A percentile compares a stretch with the other conserved stretches of the same genome.
phyloP scores from a whole-genome alignment of 2,113 vertebrate genomes.

The Nibea albiflora region DNA sequence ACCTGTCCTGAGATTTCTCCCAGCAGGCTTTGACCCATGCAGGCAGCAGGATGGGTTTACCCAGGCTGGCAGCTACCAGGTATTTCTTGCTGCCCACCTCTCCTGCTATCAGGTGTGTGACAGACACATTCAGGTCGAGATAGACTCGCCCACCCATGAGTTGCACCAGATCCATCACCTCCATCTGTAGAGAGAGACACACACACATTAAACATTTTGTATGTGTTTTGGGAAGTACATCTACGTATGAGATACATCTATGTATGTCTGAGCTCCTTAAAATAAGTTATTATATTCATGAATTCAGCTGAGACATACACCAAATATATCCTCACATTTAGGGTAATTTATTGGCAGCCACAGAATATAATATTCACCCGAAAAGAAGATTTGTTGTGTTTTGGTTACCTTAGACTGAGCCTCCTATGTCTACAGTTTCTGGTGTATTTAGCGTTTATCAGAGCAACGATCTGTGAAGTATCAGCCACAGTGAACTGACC shows the following conservation, averaged over 20 bases:
- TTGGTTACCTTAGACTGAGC: too few species aligned
- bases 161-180: conserved; percentile 92
- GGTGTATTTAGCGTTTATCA: not conserved
- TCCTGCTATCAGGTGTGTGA: conserved; percentile 96
- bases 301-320: not conserved
- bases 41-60: conserved; percentile 93
- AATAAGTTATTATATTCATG: not conserved
- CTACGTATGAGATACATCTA: too few species aligned
- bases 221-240: not conserved
- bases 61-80: conserved; percentile 93
- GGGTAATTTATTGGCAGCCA: too few species aligned
- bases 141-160: conserved; percentile 95
- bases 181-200: conserved; percentile 82
- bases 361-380: too few species aligned
- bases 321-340: not conserved
- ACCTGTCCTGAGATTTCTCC: conserved; percentile 94
- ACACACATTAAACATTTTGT: too few species aligned
- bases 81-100: conserved; percentile 99
- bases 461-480: not conserved
- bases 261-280: not conserved
- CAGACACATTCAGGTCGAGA: conserved; percentile 91
- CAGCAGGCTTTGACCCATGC: conserved; percentile 93
- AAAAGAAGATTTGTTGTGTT: too few species aligned
- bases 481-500: conserved; percentile 77
- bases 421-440: not conserved